Evolutionary conservation across 2,113 vertebrate species (phyloP), one percentile per base, ranked within the genome.

Genomic region (Falcunculus frontatus): DNA sequence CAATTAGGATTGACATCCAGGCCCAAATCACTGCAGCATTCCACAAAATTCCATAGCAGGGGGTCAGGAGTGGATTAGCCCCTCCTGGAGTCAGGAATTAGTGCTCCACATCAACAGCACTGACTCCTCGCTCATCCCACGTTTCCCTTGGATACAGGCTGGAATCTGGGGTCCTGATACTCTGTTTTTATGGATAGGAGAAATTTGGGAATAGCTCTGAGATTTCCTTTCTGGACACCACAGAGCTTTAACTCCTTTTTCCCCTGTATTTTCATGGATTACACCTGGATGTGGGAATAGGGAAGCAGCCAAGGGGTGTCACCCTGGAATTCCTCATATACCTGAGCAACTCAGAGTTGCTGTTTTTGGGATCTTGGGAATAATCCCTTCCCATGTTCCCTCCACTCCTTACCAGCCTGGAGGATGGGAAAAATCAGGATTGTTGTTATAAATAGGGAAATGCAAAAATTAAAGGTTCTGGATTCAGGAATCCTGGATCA

Each of bases 311-410:
- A 57, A n/a, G 33, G 47, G 7, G 11, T 63, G 20, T 77, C 27
- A 49, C 30, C 17, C 33, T 63, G 39, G 68, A 60, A 65, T 41
- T 23, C 25, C 32, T 70, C 73, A 32, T 12, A 7, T 6, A 21
- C 29, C 10, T 78, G 49, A 14, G 10, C 42, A 5, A 37, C 39
- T 23, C 29, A 7, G 41, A 33, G 35, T 20, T 32, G 9, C 10
- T 44, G 29, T 7, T 9, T 67, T 67, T 30, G 53, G 7, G 26
- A 57, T 23, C 42, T 59, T 32, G 1, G 2, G 39, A 59, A 26
- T 0, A 0, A 47, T 21, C 27, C 14, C 39, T 74, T 27, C n/a
- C 13, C 16, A 3, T 4, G 9, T 27, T 59, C 12, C 14, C 19
- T 39, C 9, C 29, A 37, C 16, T 84, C 41, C 47, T 67, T 7